Conservation (phyloP, 2,888 invertebrate genomes). For the Eupithecia inturbata region DNA sequence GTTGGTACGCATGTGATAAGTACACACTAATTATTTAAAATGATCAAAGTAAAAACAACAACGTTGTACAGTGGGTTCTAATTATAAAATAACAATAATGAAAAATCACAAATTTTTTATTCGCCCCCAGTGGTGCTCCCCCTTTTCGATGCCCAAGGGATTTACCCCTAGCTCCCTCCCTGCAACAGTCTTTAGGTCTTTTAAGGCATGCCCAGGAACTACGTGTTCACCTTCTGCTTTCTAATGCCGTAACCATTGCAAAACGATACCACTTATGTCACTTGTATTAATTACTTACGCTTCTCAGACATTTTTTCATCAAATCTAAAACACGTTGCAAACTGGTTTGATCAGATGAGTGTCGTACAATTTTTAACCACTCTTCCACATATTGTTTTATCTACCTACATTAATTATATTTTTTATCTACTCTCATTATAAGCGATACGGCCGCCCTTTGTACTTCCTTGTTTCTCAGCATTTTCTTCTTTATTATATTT, state of each 20-base stretch:
- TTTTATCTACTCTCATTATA: too few species aligned
- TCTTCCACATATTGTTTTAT: too few species aligned
- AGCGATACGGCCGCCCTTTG: too few species aligned
- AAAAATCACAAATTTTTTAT: background rate
- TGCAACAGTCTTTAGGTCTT: conserved; percentile 60
- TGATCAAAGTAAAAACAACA: background rate
- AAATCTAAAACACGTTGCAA: conserved; percentile 14
- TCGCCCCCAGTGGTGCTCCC: background rate
- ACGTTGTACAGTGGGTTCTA: background rate
- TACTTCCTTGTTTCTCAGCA: too few species aligned
- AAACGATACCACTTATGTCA: conserved; percentile 78
- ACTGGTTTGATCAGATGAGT: conserved; percentile 22
- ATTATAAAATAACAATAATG: background rate
- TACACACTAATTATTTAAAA: background rate
- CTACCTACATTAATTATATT: too few species aligned
- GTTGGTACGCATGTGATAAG: background rate
- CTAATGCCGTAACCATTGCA: conserved; percentile 80
- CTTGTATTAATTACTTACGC: conserved; percentile 68
- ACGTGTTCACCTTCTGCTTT: conserved; percentile 71
- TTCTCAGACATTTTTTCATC: conserved; percentile 40
- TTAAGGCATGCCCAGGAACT: conserved; percentile 75
- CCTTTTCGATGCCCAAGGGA: conserved; percentile 11
- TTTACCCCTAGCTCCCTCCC: conserved; percentile 44
- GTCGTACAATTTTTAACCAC: background rate
- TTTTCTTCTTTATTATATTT: too few species aligned